These are phyloP conservation scores for Procambarus clarkii DNA, from an alignment of 1,140 invertebrate species.

Conservation along the genomic window DNA sequence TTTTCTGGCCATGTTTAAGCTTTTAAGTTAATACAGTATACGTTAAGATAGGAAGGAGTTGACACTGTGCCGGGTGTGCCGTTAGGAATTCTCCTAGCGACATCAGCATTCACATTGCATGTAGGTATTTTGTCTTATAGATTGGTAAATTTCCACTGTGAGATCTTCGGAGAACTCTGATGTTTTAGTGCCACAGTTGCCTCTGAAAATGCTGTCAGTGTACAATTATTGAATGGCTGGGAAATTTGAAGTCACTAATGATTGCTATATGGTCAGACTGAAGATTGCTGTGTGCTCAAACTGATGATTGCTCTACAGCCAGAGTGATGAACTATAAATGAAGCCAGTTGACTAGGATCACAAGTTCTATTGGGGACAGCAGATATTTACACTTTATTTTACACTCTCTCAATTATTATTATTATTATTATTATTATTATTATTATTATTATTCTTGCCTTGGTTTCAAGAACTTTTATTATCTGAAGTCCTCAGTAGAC, in stretches of 20 bases:
- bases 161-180: not conserved
- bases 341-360: not conserved
- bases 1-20: not conserved
- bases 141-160: not conserved
- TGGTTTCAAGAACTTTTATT: not conserved
- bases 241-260: not conserved
- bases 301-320: not conserved
- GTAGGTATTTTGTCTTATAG: not conserved
- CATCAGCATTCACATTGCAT: not conserved
- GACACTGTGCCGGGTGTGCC: not conserved
- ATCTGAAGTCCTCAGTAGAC: not conserved
- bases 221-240: not conserved
- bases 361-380: not conserved
- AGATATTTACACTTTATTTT: not conserved
- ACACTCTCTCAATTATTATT: too few relatives aligned
- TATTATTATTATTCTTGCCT: not conserved
- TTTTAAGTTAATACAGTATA: not conserved
- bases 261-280: not conserved
- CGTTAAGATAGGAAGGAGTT: not conserved
- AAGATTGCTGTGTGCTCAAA: too few relatives aligned
- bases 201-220: not conserved
- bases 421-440: too few relatives aligned
- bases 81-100: not conserved
- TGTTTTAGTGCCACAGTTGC: not conserved
- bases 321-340: not conserved